phyloP scores from a whole-genome alignment of 2,797 vertebrate genomes.

The Periophthalmus magnuspinnatus region DNA sequence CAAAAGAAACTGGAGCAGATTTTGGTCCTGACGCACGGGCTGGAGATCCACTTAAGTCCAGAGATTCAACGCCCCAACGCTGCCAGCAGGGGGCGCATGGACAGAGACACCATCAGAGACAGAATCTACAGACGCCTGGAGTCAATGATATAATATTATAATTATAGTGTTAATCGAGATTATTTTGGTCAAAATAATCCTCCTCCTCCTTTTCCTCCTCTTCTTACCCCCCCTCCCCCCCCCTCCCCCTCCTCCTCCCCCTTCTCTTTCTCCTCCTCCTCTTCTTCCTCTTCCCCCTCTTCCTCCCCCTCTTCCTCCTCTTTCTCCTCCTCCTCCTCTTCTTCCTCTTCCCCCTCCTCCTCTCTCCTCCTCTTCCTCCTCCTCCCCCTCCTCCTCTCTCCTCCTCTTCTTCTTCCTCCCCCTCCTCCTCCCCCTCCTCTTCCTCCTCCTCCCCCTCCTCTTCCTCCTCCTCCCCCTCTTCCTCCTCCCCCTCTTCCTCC shows the following conservation, averaged over 20 bases:
- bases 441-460: conserved; percentile 12
- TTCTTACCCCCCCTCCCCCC: too few species aligned
- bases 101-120: conserved; percentile 37
- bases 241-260: conserved; percentile 17
- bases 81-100: conserved; percentile 51
- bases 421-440: conserved; percentile 8
- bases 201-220: too few species aligned
- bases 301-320: conserved; percentile 14
- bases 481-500: conserved; percentile 10
- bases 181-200: too few species aligned
- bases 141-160: too few species aligned
- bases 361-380: conserved; percentile 12
- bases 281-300: too few species aligned
- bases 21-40: conserved; percentile 62
- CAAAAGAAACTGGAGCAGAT: conserved; percentile 59
- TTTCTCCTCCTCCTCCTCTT: conserved; percentile 29
- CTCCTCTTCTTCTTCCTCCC: too few species aligned
- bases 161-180: too few species aligned
- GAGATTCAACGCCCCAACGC: conserved; percentile 61
- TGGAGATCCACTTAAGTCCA: conserved; percentile 58
- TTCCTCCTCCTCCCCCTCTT: too few species aligned
- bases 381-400: neutral
- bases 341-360: too few species aligned
- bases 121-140: conserved; percentile 24
- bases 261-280: too few species aligned